phyloP scores from a whole-genome alignment of 2,113 vertebrate genomes.

The Pituophis catenifer region DNA sequence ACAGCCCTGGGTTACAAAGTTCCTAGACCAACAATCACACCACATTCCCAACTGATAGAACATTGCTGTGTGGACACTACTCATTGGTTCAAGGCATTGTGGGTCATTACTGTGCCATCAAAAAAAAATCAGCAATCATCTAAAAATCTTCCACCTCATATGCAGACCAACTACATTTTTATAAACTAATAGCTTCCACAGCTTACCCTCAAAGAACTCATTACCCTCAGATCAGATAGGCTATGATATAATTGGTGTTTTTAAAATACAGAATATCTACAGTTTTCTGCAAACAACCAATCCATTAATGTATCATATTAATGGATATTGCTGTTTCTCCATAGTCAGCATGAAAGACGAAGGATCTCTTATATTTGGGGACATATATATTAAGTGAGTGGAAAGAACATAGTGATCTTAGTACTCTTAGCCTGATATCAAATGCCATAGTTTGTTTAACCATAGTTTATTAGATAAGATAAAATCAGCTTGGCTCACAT shows the following conservation, averaged over 20 bases:
- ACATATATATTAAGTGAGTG: background rate
- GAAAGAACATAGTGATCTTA: background rate
- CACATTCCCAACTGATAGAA: background rate
- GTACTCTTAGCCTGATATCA: background rate
- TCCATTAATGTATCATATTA: background rate
- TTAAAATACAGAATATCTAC: background rate
- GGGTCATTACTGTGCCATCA: background rate
- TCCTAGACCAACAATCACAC: background rate
- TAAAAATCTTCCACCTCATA: background rate
- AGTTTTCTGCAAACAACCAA: background rate
- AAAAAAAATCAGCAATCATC: background rate
- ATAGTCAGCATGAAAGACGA: background rate
- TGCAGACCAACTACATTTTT: background rate
- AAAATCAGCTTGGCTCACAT: background rate
- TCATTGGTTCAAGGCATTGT: background rate
- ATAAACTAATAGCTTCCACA: background rate
- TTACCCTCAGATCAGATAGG: background rate
- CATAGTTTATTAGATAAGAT: background rate
- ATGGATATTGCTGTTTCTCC: background rate
- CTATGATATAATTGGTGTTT: background rate
- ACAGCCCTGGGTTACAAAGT: background rate
- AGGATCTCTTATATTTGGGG: background rate
- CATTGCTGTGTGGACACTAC: background rate
- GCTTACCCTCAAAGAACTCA: background rate
- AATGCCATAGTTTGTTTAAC: background rate